These are phyloP conservation scores for Sanderia malayensis DNA, from an alignment of 30 jellyfish, hydroid and myxozoan species.

Conservation along the genomic window DNA sequence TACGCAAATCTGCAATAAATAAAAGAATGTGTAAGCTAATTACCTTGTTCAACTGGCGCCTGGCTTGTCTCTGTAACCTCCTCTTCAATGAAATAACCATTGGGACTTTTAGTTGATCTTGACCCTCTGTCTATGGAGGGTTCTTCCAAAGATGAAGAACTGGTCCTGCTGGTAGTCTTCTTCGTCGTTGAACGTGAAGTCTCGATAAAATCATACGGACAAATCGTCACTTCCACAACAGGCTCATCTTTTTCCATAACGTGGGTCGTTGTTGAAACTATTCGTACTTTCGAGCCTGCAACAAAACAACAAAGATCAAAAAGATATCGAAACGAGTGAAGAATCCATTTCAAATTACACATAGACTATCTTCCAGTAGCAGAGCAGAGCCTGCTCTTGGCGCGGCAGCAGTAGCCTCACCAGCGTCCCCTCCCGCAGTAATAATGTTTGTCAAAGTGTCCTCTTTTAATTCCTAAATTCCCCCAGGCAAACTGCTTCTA, in stretches of 20 bases:
- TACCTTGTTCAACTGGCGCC: conserved; percentile 2
- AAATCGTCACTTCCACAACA: conserved; percentile 57
- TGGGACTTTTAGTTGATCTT: conserved; percentile 52
- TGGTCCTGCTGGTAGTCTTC: conserved; percentile 37
- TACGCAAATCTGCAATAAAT: too few relatives aligned
- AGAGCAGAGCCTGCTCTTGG: too few relatives aligned
- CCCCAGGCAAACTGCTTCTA: too few relatives aligned
- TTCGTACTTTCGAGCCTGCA: conserved; percentile 66
- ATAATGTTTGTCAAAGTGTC: too few relatives aligned
- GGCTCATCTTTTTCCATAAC: conserved; percentile 66
- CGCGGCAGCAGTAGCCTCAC: too few relatives aligned
- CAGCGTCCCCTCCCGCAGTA: too few relatives aligned
- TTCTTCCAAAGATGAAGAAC: conserved; percentile 21
- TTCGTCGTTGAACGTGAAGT: conserved; percentile 33
- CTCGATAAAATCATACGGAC: conserved; percentile 49
- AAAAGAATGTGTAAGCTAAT: too few relatives aligned
- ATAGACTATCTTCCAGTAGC: too few relatives aligned
- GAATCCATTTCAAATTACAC: too few relatives aligned
- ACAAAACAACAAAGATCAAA: too few relatives aligned
- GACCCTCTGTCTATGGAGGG: conserved; percentile 27
- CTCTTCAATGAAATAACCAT: conserved; percentile 55
- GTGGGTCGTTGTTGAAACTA: conserved; percentile 60
- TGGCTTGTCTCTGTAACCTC: conserved; percentile 13
- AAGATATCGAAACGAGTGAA: too few relatives aligned
- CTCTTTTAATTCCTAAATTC: too few relatives aligned